phyloP scores from a whole-genome alignment of 1,140 invertebrate genomes.

The Condylostylus longicornis region DNA sequence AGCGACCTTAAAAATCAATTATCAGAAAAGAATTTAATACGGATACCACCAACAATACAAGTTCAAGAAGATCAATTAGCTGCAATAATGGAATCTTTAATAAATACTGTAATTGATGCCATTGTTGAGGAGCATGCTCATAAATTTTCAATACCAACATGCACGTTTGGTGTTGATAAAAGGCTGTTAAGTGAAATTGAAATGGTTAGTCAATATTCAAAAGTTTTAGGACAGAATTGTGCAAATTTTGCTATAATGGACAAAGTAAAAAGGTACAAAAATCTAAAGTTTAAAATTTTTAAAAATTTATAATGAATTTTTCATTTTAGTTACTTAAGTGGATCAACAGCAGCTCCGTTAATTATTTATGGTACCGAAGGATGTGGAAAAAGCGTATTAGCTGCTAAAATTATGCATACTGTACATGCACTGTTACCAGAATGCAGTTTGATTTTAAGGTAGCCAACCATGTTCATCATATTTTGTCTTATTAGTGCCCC shows the following conservation, averaged over 20 bases:
- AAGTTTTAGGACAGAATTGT: slow-evolving; percentile 28
- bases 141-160: slow-evolving; percentile 26
- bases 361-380: slow-evolving; percentile 62
- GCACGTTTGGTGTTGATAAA: slow-evolving; percentile 30
- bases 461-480: neutral
- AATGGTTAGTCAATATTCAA: slow-evolving; percentile 48
- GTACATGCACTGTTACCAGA: slow-evolving; percentile 52
- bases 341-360: slow-evolving; percentile 44
- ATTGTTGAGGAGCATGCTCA: slow-evolving; percentile 41
- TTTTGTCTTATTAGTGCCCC: neutral
- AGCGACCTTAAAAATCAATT: slow-evolving; percentile 51
- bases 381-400: slow-evolving; percentile 63
- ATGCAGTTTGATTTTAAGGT: slow-evolving; percentile 29
- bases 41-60: slow-evolving; percentile 43
- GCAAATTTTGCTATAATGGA: slow-evolving; percentile 34
- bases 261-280: slow-evolving; percentile 46
- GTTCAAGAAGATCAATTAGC: slow-evolving; percentile 45
- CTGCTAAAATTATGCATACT: slow-evolving; percentile 51
- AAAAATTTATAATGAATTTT: neutral
- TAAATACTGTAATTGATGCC: slow-evolving; percentile 34
- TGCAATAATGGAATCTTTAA: slow-evolving; percentile 36
- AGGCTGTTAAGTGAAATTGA: slow-evolving; percentile 33
- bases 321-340: slow-evolving; percentile 45
- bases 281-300: neutral
- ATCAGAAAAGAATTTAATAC: slow-evolving; percentile 44